Conservation (phyloP, 1,140 invertebrate genomes). For the Steinernema khuongi region DNA sequence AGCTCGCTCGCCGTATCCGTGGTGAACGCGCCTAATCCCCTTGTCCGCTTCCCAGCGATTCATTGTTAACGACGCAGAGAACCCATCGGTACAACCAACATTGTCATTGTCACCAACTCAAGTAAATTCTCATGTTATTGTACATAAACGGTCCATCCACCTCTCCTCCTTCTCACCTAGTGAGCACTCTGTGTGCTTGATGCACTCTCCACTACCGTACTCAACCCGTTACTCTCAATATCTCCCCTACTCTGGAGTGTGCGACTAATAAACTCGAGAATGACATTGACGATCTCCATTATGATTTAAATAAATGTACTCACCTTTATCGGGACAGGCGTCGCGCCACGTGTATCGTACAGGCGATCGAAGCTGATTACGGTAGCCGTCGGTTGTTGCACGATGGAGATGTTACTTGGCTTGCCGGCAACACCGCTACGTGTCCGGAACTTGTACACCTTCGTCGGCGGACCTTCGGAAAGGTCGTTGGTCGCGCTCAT, state of each 20-base stretch:
- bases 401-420: neutral
- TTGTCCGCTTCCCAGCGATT: too few species aligned
- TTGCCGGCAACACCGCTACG: neutral
- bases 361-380: constrained; percentile 1
- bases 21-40: constrained; percentile 68
- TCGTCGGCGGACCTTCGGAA: neutral
- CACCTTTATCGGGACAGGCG: neutral
- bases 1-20: constrained; percentile 71
- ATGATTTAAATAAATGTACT: neutral
- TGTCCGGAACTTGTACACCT: neutral
- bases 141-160: neutral
- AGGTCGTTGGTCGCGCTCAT: constrained; percentile 5
- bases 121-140: constrained; percentile 10
- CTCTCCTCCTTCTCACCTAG: neutral
- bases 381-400: neutral
- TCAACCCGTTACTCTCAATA: too few species aligned
- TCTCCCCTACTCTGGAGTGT: neutral
- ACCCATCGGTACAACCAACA: constrained; percentile 13
- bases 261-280: constrained; percentile 1
- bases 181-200: neutral
- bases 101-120: neutral
- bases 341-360: neutral
- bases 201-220: neutral
- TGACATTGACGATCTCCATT: neutral
- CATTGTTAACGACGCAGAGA: too few species aligned